Evolutionary conservation across 2,888 invertebrate species (phyloP).

Genomic region (Dicyrtoma fusca): DNA sequence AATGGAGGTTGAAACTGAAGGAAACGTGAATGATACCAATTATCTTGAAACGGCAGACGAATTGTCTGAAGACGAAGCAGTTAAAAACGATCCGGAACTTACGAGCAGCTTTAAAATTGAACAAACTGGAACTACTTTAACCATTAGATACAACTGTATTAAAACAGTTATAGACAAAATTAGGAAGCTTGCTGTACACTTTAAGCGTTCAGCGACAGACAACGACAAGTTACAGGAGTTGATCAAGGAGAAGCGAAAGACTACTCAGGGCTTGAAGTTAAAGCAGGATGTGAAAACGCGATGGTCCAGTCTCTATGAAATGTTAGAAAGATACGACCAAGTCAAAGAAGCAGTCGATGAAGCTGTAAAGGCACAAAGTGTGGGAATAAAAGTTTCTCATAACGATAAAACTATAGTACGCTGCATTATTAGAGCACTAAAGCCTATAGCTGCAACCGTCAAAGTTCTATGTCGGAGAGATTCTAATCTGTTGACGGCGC

Average conservation of each 20-base stretch:
- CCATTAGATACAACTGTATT: not conserved
- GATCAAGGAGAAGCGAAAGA: not conserved
- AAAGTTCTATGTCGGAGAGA: too few species aligned
- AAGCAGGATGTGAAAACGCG: not conserved
- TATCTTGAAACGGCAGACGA: too few species aligned
- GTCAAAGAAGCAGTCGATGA: not conserved
- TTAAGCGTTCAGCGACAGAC: not conserved
- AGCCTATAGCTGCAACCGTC: too few species aligned
- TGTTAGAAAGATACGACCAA: not conserved
- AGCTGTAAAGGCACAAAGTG: not conserved
- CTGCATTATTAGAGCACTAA: too few species aligned
- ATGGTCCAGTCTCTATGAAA: not conserved
- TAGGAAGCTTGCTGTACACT: not conserved
- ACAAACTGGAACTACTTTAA: not conserved
- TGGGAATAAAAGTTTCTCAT: not conserved
- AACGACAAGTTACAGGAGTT: not conserved
- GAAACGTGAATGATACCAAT: not conserved
- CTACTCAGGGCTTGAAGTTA: not conserved
- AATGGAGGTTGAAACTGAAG: not conserved
- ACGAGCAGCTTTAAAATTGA: not conserved
- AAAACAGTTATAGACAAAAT: not conserved
- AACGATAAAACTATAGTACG: not conserved
- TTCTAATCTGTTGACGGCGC: too few species aligned
- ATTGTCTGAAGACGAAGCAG: too few species aligned
- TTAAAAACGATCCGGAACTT: too few species aligned